Evolutionary conservation across 2,888 invertebrate species (phyloP).

Genomic region (Agrilus cyanescens): DNA sequence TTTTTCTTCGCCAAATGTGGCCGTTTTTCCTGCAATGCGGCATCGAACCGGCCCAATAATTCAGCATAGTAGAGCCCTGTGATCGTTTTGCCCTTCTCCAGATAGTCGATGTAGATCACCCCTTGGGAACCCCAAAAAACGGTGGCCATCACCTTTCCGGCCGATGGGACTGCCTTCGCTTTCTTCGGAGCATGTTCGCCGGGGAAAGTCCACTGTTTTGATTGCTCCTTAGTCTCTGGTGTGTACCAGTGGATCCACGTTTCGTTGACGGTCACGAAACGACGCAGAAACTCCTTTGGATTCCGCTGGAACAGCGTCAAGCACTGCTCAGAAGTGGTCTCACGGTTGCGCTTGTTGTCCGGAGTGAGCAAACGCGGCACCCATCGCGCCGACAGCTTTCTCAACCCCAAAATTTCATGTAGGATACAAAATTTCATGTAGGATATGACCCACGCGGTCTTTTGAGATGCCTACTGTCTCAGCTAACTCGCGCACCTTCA

Average conservation of each 20-base stretch:
- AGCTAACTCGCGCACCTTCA: conserved; percentile 18
- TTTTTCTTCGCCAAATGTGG: too few species aligned
- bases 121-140: conserved; percentile 10
- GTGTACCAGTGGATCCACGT: too few species aligned
- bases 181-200: conserved; percentile 7
- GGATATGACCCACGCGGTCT: conserved; percentile 12
- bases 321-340: conserved; percentile 6
- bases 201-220: conserved; percentile 4
- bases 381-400: conserved; percentile 15
- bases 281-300: conserved; percentile 3
- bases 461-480: conserved; percentile 13
- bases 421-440: too few species aligned
- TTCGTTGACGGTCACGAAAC: conserved; percentile 6
- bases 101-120: conserved; percentile 22
- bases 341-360: conserved; percentile 8
- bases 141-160: too few species aligned
- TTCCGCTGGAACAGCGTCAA: conserved; percentile 6
- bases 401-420: conserved; percentile 17
- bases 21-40: too few species aligned
- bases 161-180: conserved; percentile 3
- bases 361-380: conserved; percentile 11
- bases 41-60: too few species aligned
- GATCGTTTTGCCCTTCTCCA: conserved; percentile 22
- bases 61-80: too few species aligned
- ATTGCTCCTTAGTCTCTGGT: conserved; percentile 7